A percentile compares a stretch with the other conserved stretches of the same genome.
Evolutionary conservation across 1,140 invertebrate genomes (phyloP).

Genomic region (Aphaenogaster rudis): DNA sequence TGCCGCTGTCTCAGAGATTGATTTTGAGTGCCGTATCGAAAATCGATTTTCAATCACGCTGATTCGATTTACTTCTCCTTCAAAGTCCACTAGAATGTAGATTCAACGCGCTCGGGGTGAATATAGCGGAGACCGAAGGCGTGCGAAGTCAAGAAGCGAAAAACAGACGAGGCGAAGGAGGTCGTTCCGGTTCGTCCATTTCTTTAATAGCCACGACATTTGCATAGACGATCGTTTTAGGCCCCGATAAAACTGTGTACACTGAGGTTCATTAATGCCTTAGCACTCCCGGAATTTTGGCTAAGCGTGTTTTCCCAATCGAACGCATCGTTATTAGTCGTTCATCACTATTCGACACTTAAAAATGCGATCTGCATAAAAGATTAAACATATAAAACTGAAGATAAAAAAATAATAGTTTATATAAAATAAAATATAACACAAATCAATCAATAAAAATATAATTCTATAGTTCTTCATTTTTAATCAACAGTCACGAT

Average conservation of each 20-base stretch:
- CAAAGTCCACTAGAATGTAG: constrained; percentile 61
- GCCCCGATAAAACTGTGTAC: background rate
- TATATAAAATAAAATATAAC: background rate
- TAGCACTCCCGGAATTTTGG: background rate
- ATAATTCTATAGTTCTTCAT: background rate
- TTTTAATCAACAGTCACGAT: background rate
- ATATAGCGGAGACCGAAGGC: constrained; percentile 5
- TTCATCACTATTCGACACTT: background rate
- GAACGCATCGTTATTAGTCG: background rate
- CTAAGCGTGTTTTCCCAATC: background rate
- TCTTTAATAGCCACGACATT: constrained; percentile 48
- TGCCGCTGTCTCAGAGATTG: constrained; percentile 60
- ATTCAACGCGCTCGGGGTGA: constrained; percentile 39
- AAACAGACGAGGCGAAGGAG: constrained; percentile 43
- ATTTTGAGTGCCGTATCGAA: constrained; percentile 60
- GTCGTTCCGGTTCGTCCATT: constrained; percentile 38
- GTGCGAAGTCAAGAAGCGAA: constrained; percentile 57
- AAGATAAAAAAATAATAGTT: background rate
- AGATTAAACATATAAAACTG: background rate
- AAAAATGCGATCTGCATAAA: background rate
- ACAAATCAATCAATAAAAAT: background rate
- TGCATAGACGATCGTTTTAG: constrained; percentile 43
- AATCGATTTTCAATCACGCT: constrained; percentile 60
- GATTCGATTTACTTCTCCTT: constrained; percentile 60
- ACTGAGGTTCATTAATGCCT: background rate